A percentile compares a stretch with the other conserved stretches of the same genome.
These are phyloP conservation scores for Apodemia hepburni DNA, from an alignment of 2,888 invertebrate genomes.

Conservation along the genomic window DNA sequence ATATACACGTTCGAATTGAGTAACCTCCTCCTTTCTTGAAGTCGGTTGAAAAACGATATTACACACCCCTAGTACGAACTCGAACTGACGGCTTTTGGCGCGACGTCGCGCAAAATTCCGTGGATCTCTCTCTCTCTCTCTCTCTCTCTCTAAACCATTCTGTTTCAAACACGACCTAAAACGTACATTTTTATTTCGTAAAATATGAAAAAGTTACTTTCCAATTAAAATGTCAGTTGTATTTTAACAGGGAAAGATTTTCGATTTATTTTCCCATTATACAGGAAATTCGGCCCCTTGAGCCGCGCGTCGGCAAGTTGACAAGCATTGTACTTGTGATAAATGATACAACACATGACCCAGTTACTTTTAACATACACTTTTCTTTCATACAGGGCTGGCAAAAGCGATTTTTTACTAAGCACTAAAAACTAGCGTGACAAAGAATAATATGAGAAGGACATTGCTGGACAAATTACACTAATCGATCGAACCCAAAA, in stretches of 20 bases:
- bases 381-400: constrained; percentile 14
- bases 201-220: constrained; percentile 6
- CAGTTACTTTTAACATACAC: constrained; percentile 45
- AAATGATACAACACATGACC: constrained; percentile 59
- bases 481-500: too few relatives aligned
- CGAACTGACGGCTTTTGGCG: too few relatives aligned
- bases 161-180: neutral
- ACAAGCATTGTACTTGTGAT: constrained; percentile 74
- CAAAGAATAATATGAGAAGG: too few relatives aligned
- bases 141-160: neutral
- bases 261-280: constrained; percentile 70
- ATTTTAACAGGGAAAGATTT: constrained; percentile 39
- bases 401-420: neutral
- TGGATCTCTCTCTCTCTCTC: too few relatives aligned
- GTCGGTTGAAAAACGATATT: too few relatives aligned
- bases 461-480: too few relatives aligned
- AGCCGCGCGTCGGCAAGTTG: constrained; percentile 60
- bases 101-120: too few relatives aligned
- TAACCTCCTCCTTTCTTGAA: too few relatives aligned
- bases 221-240: constrained; percentile 14
- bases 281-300: constrained; percentile 63
- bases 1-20: too few relatives aligned
- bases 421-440: too few relatives aligned
- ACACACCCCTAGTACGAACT: too few relatives aligned
- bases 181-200: neutral